Evolutionary conservation across 2,888 invertebrate genomes (phyloP).

Genomic region (Margaritifera margaritifera): DNA sequence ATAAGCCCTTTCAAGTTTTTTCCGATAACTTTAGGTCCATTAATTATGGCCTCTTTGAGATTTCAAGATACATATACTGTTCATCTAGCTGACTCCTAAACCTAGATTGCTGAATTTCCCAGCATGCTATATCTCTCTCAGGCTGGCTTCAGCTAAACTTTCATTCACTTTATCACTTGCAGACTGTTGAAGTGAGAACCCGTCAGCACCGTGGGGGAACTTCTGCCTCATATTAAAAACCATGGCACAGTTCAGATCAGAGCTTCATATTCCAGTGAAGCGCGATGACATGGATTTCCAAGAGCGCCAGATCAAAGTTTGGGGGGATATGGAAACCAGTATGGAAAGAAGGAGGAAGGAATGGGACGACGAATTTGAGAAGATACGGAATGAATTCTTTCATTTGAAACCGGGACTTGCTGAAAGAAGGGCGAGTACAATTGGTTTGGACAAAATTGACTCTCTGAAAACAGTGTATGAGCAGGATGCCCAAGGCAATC

Average conservation of each 20-base stretch:
- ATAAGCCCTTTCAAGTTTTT: no score
- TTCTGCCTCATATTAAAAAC: background rate
- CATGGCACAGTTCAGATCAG: constrained; percentile 68
- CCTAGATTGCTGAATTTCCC: no score
- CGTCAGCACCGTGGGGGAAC: no score
- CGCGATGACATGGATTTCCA: constrained; percentile 69
- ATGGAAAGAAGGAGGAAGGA: constrained; percentile 62
- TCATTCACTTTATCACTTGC: no score
- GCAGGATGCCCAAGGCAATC: constrained; percentile 54
- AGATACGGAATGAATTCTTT: constrained; percentile 70
- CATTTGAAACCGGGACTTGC: constrained; percentile 66
- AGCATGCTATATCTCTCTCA: no score
- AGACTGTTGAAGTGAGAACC: no score
- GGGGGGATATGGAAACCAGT: constrained; percentile 64
- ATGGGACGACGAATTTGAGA: constrained; percentile 68
- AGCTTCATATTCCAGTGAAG: constrained; percentile 70
- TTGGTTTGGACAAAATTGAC: constrained; percentile 52
- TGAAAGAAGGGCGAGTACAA: constrained; percentile 45
- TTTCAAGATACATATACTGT: no score
- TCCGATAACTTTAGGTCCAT: no score
- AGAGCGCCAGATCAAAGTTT: constrained; percentile 68
- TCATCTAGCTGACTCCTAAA: no score
- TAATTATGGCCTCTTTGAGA: no score
- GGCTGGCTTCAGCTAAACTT: no score
- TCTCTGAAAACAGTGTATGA: constrained; percentile 56